Evolutionary conservation across 2,888 invertebrate genomes (phyloP).

Genomic region (Drosophila fungiperda): DNA sequence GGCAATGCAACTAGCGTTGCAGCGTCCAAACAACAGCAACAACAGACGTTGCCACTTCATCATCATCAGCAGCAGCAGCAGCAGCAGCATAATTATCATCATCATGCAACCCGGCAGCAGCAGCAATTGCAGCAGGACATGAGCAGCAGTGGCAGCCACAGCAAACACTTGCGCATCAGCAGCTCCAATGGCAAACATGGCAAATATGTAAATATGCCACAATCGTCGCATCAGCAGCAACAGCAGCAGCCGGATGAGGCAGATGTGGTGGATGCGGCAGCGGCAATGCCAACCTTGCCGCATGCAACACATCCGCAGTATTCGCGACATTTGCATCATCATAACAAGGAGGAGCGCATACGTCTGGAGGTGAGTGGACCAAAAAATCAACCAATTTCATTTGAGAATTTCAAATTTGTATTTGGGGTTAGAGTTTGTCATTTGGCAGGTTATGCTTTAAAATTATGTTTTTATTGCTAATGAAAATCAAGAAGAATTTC

Average conservation of each 20-base stretch:
- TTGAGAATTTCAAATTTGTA: not conserved
- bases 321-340: conserved; percentile 69
- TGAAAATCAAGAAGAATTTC: not conserved
- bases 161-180: conserved; percentile 77
- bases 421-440: not conserved
- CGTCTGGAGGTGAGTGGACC: conserved; percentile 83
- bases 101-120: conserved; percentile 53
- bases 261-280: conserved; percentile 65
- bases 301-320: conserved; percentile 54
- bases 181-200: conserved; percentile 62
- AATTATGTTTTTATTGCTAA: not conserved
- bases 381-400: conserved; percentile 1
- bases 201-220: conserved; percentile 70
- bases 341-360: conserved; percentile 81
- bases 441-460: not conserved
- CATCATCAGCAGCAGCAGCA: conserved; percentile 31
- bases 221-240: conserved; percentile 13
- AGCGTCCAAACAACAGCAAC: conserved; percentile 44
- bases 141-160: conserved; percentile 66
- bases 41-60: conserved; percentile 57
- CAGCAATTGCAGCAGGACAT: conserved; percentile 60
- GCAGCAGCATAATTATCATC: conserved; percentile 43
- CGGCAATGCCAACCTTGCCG: conserved; percentile 47
- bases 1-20: conserved; percentile 67
- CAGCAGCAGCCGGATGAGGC: conserved; percentile 48